These are phyloP conservation scores for Sarcophaga peregrina DNA, from an alignment of 1,140 invertebrate species.

Conservation along the genomic window DNA sequence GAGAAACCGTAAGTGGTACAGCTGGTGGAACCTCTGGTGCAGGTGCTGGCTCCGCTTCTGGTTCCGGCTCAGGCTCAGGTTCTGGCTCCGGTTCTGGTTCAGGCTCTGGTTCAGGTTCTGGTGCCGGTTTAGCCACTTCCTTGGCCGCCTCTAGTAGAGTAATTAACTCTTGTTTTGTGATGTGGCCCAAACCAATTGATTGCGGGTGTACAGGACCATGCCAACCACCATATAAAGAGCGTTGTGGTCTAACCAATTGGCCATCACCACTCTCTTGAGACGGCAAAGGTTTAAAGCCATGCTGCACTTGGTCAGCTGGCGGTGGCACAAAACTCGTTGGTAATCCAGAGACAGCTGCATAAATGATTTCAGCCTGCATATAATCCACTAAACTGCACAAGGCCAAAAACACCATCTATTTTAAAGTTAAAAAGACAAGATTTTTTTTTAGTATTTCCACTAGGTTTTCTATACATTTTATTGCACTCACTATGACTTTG, in stretches of 20 bases:
- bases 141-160: constrained; percentile 58
- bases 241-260: constrained; percentile 44
- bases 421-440: not conserved
- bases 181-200: constrained; percentile 51
- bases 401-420: not conserved
- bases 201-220: constrained; percentile 45
- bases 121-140: constrained; percentile 53
- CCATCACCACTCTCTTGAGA: not conserved
- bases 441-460: not conserved
- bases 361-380: not conserved
- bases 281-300: no score
- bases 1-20: constrained; percentile 59
- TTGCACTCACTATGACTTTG: not conserved
- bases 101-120: constrained; percentile 55
- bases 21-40: constrained; percentile 52
- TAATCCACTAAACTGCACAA: not conserved
- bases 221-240: constrained; percentile 48
- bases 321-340: not conserved
- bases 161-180: constrained; percentile 59
- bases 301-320: not conserved
- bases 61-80: constrained; percentile 57
- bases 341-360: not conserved
- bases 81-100: constrained; percentile 55
- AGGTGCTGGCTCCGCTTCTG: constrained; percentile 53
- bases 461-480: not conserved